Percentiles rank a stretch among this genome's conserved stretches.
Conservation (phyloP, 1,140 invertebrate genomes). For the Saccostrea cuccullata region DNA sequence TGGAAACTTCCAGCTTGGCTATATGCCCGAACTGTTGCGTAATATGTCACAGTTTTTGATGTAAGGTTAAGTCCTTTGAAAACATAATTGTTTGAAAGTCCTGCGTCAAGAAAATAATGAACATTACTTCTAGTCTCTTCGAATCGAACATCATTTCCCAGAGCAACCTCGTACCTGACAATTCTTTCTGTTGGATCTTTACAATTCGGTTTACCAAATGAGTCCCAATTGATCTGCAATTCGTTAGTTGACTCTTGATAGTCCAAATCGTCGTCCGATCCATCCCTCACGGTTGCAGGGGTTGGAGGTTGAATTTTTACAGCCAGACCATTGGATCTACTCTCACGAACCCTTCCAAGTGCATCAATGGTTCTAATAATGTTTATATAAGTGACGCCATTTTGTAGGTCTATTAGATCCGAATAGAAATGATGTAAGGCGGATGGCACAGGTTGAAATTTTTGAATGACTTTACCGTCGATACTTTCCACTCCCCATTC, state of each 20-base stretch:
- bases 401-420: conserved; percentile 56
- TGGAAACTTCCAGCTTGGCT: conserved; percentile 59
- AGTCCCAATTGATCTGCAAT: conserved; percentile 61
- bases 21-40: conserved; percentile 60
- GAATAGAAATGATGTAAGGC: conserved; percentile 51
- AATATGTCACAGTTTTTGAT: conserved; percentile 58
- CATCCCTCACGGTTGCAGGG: conserved; percentile 59
- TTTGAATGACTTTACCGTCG: conserved; percentile 51
- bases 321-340: conserved; percentile 59
- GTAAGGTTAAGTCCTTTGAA: conserved; percentile 62
- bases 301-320: conserved; percentile 57
- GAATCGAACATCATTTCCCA: conserved; percentile 58
- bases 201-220: conserved; percentile 54
- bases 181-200: conserved; percentile 57
- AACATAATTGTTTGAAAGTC: conserved; percentile 49
- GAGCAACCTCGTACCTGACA: conserved; percentile 57
- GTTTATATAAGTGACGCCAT: conserved; percentile 56
- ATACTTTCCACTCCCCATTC: conserved; percentile 57
- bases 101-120: conserved; percentile 59
- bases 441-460: conserved; percentile 25
- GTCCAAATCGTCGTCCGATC: conserved; percentile 51
- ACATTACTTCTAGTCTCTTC: conserved; percentile 47
- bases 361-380: conserved; percentile 57
- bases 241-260: conserved; percentile 56
- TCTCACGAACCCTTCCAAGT: conserved; percentile 50